Percentiles rank a stretch among this genome's conserved stretches.
Evolutionary conservation across 2,888 invertebrate genomes (phyloP).

Genomic region (Melanostoma scalare): DNA sequence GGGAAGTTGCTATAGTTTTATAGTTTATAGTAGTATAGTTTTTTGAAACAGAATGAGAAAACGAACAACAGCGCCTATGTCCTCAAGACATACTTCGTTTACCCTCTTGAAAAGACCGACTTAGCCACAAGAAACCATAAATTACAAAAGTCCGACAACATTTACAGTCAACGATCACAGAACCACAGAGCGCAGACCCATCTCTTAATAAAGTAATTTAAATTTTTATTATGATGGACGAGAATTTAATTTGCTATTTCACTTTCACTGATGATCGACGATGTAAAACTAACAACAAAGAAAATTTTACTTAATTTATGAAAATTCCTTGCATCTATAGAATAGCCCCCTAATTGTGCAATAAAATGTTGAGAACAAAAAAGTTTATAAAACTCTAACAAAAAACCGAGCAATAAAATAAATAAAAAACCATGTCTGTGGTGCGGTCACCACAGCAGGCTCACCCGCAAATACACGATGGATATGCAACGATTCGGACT

Average conservation of each 20-base stretch:
- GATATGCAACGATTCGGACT: constrained; percentile 92
- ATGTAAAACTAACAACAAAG: constrained; percentile 17
- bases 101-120: too few species aligned
- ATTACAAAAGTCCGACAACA: constrained; percentile 8
- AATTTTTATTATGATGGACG: constrained; percentile 63
- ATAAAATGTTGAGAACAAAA: constrained; percentile 40
- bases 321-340: constrained; percentile 22
- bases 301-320: constrained; percentile 12
- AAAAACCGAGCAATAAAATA: constrained; percentile 11
- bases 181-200: constrained; percentile 26
- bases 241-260: constrained; percentile 62
- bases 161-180: constrained; percentile 3
- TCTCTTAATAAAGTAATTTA: constrained; percentile 24
- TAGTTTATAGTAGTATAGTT: too few species aligned
- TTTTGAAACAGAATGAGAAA: too few species aligned
- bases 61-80: too few species aligned
- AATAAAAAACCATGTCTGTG: constrained; percentile 53
- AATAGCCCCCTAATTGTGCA: constrained; percentile 16
- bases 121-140: too few species aligned
- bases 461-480: constrained; percentile 86
- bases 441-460: constrained; percentile 76
- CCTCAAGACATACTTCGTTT: too few species aligned
- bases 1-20: too few species aligned
- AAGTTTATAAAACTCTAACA: constrained; percentile 45
- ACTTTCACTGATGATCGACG: constrained; percentile 61